Percentiles rank a stretch among this genome's conserved stretches.
phyloP scores from a whole-genome alignment of 2,797 vertebrate genomes.

The Epinephelus malabaricus region DNA sequence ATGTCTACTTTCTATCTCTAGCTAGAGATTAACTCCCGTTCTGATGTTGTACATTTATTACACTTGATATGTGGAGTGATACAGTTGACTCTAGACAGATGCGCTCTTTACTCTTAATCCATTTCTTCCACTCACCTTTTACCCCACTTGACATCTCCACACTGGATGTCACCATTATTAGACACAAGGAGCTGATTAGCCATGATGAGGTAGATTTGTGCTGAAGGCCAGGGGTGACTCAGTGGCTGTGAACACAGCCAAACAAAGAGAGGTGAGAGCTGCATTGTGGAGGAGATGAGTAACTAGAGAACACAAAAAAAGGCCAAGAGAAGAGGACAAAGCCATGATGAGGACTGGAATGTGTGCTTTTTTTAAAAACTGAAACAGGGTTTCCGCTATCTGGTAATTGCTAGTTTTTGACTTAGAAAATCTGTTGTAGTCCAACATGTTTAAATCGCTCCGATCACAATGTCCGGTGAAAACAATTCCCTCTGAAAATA shows the following conservation, averaged over 20 bases:
- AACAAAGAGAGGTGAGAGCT: constrained; percentile 55
- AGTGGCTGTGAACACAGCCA: constrained; percentile 44
- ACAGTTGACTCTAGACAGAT: constrained; percentile 21
- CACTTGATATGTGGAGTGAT: constrained; percentile 2
- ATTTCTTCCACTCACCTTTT: constrained; percentile 32
- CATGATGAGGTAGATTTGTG: constrained; percentile 55
- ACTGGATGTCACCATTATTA: constrained; percentile 23
- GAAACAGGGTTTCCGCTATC: no score
- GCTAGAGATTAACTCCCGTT: constrained; percentile 1
- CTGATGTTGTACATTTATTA: constrained; percentile 13
- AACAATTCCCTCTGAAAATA: no score
- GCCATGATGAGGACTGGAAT: background rate
- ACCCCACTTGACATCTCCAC: constrained; percentile 21
- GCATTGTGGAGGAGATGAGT: constrained; percentile 53
- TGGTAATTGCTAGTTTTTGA: no score
- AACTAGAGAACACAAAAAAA: constrained; percentile 45
- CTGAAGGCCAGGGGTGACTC: constrained; percentile 67
- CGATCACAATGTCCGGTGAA: no score
- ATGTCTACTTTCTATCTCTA: constrained; percentile 25
- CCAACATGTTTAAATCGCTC: no score
- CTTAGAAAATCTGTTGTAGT: no score
- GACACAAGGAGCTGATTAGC: constrained; percentile 57
- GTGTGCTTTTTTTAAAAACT: background rate
- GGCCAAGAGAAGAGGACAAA: constrained; percentile 26
- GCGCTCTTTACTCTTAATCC: constrained; percentile 15